Evolutionary conservation across 2,888 invertebrate species (phyloP), one percentile per base, ranked within the genome.

Genomic region (Argyresthia goedartella): DNA sequence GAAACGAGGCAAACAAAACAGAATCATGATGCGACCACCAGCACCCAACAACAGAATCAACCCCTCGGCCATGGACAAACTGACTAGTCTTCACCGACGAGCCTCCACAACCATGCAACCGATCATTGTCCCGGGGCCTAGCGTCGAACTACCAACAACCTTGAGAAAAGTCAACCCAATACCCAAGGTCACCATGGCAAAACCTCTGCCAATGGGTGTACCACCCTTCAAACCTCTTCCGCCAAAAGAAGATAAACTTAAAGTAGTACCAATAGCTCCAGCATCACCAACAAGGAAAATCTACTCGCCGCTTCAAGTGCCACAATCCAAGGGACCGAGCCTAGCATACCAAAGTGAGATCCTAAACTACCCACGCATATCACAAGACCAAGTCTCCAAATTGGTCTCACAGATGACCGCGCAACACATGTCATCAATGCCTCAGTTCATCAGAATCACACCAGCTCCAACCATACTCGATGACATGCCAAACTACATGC

Each of bases 191-290:
- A 86, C 89, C 11, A 77, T 89, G 70, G 89, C 88, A 1, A 87
- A 88, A 51, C 88, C 89, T 0, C 69, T 88, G 61, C 85, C 88
- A 2, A 77, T 89, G 75, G 89, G 89, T 8, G 90, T 95, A 8
- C 95, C 95, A 36, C 91, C 93, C 0, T 95, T 95, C 76, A 92
- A 89, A 66, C 95, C 95, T 0, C 87, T 95, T 57, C 93, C 94
- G 45, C 89, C 91, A 3, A 86, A 86, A 65, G 84, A 86, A 57
- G 84, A 85, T 25, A 90, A 89, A 8, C 85, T 89, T 52, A 77
- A 85, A 65, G 87, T 88, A 33, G 69, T 88, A 47, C 89, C 89
- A 13, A 73, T 88, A 52, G 62, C 78, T 47, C 25, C 25, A 25
- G 60, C 64, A 54, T 36, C 48, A 48, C 69, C 82, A 42, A 73